Conservation (phyloP, 2,888 invertebrate genomes). For the Plagiodera versicolora region DNA sequence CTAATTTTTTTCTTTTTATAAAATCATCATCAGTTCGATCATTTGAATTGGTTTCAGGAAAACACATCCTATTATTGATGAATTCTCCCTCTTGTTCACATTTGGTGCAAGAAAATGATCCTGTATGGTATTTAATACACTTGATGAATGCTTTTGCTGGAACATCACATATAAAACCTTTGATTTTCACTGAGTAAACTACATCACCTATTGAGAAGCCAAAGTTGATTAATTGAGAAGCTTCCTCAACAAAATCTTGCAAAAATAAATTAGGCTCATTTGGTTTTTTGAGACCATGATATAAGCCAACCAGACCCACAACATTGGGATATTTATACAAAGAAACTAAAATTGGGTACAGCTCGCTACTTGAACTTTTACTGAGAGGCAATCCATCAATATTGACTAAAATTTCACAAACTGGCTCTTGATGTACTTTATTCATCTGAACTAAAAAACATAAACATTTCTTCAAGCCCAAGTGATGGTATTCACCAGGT, state of each 20-base stretch:
- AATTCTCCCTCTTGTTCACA: slow-evolving; percentile 29
- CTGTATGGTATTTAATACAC: slow-evolving; percentile 24
- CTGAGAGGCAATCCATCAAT: slow-evolving; percentile 12
- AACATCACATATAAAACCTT: slow-evolving; percentile 29
- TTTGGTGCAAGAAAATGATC: slow-evolving; percentile 27
- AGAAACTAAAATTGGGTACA: slow-evolving; percentile 12
- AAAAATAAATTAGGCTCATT: slow-evolving; percentile 20
- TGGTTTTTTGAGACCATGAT: slow-evolving; percentile 25
- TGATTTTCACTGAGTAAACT: slow-evolving; percentile 15
- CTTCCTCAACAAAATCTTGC: slow-evolving; percentile 27
- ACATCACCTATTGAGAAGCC: slow-evolving; percentile 7
- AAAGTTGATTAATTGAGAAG: slow-evolving; percentile 14
- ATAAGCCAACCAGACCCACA: slow-evolving; percentile 19
- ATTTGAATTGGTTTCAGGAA: slow-evolving; percentile 20
- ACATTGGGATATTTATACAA: slow-evolving; percentile 2
- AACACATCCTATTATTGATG: slow-evolving; percentile 19
- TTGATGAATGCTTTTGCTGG: slow-evolving; percentile 22
- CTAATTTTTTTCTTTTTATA: slow-evolving; percentile 18
- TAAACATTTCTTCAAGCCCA: slow-evolving; percentile 7
- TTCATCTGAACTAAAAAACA: background rate
- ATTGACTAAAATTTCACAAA: slow-evolving; percentile 5
- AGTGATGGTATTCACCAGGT: slow-evolving; percentile 19
- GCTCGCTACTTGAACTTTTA: slow-evolving; percentile 13
- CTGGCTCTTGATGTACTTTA: background rate
- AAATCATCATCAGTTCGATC: slow-evolving; percentile 19